Evolutionary conservation across 1,140 invertebrate genomes (phyloP), one percentile per base, ranked within the genome.

Genomic region (Arctopsyche grandis): DNA sequence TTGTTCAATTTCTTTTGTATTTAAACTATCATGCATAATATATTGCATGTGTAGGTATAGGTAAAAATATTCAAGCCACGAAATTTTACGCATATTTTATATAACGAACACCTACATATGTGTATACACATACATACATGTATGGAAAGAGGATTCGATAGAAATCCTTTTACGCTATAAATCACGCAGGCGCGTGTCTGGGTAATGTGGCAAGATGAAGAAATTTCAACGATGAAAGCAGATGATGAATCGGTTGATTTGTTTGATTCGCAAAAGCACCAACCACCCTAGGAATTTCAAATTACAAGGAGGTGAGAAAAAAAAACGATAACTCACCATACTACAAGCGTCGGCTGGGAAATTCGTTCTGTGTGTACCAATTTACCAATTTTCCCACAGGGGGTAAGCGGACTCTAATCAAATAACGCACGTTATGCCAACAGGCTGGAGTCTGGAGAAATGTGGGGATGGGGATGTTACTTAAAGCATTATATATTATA

Each of bases 201-300:
- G 21, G 56, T 29, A 24, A 66, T 66, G 63, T 66, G 63, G 21
- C 22, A 66, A 66, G 12, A 52, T 52, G 10, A 14, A 1, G 16
- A 14, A 12, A 16, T 16, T 52, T 52, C 48, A 52, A 16, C 48
- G 48, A 3, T 52, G 48, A 52, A 52, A 52, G 48, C 16, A 52
- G 24, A 66, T 66, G 63, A 66, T 66, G 63, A 66, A 66, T 66
- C 63, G 63, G 63, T 66, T 24, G 22, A 26, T 26, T 66, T 9
- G 63, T 24, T 52, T 52, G 48, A 52, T 52, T 52, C 48, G 48
- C 16, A 52, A 52, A 12, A 52, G 12, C 16, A 14, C 1, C 48
- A 52, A 52, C 29, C 29, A 38, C 7, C 29, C 29, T 38, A 38
- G 29, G 7, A 38, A 38, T 38, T 38, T 38, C 29, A 38, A 38